Percentiles rank a stretch among this genome's conserved stretches.
phyloP scores from a whole-genome alignment of 2,888 invertebrate species.

The Anthophora plumipes region DNA sequence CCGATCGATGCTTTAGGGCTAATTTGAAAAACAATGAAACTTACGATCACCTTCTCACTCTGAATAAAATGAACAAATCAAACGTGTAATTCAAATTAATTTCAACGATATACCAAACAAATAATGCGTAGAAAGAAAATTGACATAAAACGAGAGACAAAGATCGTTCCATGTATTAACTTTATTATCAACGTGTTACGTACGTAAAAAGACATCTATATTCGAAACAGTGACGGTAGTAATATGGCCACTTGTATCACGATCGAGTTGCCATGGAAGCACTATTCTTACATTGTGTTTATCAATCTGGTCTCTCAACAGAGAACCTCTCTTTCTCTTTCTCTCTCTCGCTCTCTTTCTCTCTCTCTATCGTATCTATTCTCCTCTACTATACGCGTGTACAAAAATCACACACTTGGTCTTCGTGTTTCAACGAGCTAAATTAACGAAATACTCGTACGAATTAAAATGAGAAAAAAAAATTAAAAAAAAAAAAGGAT shows the following conservation, averaged over 20 bases:
- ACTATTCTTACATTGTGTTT: conserved; percentile 47
- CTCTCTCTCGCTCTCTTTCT: neutral
- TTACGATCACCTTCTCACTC: too few species aligned
- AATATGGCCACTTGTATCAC: conserved; percentile 71
- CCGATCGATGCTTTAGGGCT: neutral
- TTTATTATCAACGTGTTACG: conserved; percentile 55
- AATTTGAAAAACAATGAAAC: neutral
- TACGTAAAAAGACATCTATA: conserved; percentile 24
- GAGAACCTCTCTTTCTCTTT: conserved; percentile 29
- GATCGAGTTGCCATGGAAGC: conserved; percentile 67
- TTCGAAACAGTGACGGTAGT: conserved; percentile 56
- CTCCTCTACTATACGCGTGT: conserved; percentile 1
- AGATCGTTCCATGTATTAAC: conserved; percentile 44
- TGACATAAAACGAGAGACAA: conserved; percentile 23
- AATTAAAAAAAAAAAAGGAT: conserved; percentile 36
- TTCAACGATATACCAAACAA: neutral
- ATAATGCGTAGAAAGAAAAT: conserved; percentile 2
- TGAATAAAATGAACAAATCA: too few species aligned
- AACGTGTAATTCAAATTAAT: too few species aligned
- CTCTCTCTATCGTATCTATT: conserved; percentile 7
- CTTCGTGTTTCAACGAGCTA: conserved; percentile 38
- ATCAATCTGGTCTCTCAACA: conserved; percentile 42
- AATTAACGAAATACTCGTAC: conserved; percentile 63
- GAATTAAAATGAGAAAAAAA: conserved; percentile 28
- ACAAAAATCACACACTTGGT: conserved; percentile 17